A percentile compares a stretch with the other conserved stretches of the same genome.
phyloP scores from a whole-genome alignment of 2,797 vertebrate genomes.

The Loriculus beryllinus region DNA sequence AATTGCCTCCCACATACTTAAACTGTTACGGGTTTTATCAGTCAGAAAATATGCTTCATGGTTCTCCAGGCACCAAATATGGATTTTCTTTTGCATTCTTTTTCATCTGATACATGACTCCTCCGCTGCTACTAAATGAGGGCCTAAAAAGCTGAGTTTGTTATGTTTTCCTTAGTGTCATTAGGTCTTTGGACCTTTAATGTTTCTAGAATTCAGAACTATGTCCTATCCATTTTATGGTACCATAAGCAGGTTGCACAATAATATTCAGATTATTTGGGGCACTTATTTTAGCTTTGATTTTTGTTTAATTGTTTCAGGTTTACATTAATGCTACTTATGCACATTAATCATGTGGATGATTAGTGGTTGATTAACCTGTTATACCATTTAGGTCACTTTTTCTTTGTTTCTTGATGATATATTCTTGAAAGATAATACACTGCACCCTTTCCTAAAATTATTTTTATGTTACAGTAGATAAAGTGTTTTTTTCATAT shows the following conservation, averaged over 20 bases:
- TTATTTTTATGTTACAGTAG: neutral
- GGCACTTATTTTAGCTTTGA: neutral
- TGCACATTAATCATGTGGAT: no score
- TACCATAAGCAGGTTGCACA: neutral
- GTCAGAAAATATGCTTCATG: slow-evolving; percentile 41
- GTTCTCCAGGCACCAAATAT: slow-evolving; percentile 60
- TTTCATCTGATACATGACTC: neutral
- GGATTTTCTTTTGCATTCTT: slow-evolving; percentile 53
- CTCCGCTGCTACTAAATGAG: neutral
- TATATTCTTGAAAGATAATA: neutral
- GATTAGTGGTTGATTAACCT: neutral
- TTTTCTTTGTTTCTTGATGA: neutral
- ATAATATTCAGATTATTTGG: neutral
- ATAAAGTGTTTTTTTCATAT: neutral
- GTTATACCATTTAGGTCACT: neutral
- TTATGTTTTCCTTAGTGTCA: neutral
- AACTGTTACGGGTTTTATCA: slow-evolving; percentile 54
- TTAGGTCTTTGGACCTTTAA: neutral
- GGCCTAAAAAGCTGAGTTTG: neutral
- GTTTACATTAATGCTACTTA: neutral
- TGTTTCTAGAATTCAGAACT: neutral
- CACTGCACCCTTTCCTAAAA: neutral
- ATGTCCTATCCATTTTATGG: neutral
- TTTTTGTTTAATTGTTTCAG: neutral
- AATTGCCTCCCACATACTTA: slow-evolving; percentile 68